These are phyloP conservation scores for Larimichthys polyactis DNA, from an alignment of 2,113 vertebrate species.

Conservation along the genomic window DNA sequence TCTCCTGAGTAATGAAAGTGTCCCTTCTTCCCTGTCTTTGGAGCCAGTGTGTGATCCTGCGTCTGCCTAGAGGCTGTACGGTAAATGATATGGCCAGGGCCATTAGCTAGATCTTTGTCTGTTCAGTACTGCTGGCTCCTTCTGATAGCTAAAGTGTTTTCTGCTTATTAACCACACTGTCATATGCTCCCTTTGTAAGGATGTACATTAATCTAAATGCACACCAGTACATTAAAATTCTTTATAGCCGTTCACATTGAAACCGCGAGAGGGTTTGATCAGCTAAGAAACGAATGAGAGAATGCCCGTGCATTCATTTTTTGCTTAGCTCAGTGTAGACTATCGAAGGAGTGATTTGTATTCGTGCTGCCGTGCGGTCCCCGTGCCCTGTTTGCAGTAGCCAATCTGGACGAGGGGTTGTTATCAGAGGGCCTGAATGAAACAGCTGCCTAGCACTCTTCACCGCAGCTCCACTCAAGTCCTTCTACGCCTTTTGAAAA, in stretches of 20 bases:
- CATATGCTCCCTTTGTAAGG: slow-evolving; percentile 66
- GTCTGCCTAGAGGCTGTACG: slow-evolving; percentile 44
- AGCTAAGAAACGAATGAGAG: slow-evolving; percentile 58
- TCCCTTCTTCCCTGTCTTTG: slow-evolving; percentile 38
- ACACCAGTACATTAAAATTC: slow-evolving; percentile 52
- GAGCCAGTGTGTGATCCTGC: slow-evolving; percentile 38
- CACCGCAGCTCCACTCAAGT: slow-evolving; percentile 55
- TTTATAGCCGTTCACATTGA: slow-evolving; percentile 33
- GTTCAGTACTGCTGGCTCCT: slow-evolving; percentile 63
- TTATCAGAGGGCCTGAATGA: slow-evolving; percentile 81
- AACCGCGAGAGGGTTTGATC: slow-evolving; percentile 55
- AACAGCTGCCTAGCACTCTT: slow-evolving; percentile 76
- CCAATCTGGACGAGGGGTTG: slow-evolving; percentile 73
- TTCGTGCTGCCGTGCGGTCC: slow-evolving; percentile 49
- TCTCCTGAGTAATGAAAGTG: slow-evolving; percentile 61
- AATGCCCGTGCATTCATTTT: slow-evolving; percentile 51
- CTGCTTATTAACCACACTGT: slow-evolving; percentile 73
- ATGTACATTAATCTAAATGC: slow-evolving; percentile 68
- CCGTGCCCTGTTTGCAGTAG: slow-evolving; percentile 52
- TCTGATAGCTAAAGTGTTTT: slow-evolving; percentile 68
- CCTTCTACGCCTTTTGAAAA: slow-evolving; percentile 73
- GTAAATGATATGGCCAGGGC: slow-evolving; percentile 69
- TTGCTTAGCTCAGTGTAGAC: slow-evolving; percentile 63
- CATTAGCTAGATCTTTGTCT: slow-evolving; percentile 77
- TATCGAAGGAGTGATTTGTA: slow-evolving; percentile 72